Percentiles rank a stretch among this genome's conserved stretches.
These are phyloP conservation scores for Trematomus loennbergii DNA, from an alignment of 2,113 vertebrate genomes.

Conservation along the genomic window DNA sequence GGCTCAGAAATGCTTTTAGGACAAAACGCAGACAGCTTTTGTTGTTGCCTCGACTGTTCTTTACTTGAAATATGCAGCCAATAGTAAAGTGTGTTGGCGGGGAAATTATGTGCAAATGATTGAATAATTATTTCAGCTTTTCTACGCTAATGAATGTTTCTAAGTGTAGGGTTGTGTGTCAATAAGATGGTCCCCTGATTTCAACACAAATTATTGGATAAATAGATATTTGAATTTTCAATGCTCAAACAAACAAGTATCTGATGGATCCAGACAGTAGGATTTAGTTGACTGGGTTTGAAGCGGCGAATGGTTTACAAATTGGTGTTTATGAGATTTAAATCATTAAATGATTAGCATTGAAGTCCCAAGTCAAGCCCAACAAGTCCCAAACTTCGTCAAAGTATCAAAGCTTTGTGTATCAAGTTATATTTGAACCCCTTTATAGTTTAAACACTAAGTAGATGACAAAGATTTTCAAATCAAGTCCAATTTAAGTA, in stretches of 20 bases:
- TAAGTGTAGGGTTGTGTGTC: neutral
- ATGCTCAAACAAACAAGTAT: neutral
- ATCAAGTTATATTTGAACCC: too few species aligned
- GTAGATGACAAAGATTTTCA: too few species aligned
- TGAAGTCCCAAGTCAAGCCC: too few species aligned
- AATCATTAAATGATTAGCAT: too few species aligned
- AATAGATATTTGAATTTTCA: neutral
- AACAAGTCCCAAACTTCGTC: too few species aligned
- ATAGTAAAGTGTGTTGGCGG: neutral
- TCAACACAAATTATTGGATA: neutral
- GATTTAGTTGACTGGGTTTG: neutral
- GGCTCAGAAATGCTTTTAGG: constrained; percentile 40
- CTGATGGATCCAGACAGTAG: neutral
- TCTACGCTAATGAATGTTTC: neutral
- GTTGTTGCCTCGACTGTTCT: neutral
- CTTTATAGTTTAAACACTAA: too few species aligned
- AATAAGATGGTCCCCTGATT: neutral
- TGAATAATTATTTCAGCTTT: constrained; percentile 14
- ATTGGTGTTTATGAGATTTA: neutral
- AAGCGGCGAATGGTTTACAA: neutral
- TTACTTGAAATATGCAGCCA: neutral
- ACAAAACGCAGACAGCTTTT: constrained; percentile 13
- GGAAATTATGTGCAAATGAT: neutral
- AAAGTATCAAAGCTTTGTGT: too few species aligned
- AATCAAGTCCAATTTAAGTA: neutral